Evolutionary conservation across 2,113 vertebrate genomes (phyloP), one percentile per base, ranked within the genome.

Genomic region (Carettochelys insculpta): DNA sequence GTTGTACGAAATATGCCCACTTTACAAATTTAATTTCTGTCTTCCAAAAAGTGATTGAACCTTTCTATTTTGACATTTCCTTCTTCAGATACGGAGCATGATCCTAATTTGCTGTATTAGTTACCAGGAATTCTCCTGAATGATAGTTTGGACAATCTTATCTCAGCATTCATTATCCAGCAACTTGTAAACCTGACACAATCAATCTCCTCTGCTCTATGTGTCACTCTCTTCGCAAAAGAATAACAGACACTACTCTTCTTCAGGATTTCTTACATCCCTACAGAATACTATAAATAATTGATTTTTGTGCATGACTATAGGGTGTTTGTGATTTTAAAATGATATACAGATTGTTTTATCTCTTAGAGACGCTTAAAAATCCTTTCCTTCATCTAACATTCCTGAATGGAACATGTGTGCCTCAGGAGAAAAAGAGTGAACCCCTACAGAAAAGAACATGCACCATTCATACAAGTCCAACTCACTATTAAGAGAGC

Each of bases 11-110:
- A 88, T 31, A 48, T 41, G 10, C 2, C 47, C 83, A 68, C 83
- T 94, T 92, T 91, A 77, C 95, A 93, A 92, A 91, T 84, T 8
- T 65, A n/a, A n/a, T 65, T 65, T 85, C 89, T 68, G 81, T 58
- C 77, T 92, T 89, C 53, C 9, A 65, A 77, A 50, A 90, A 86
- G 6, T 86, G 24, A 80, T 81, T 95, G 77, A 92, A 90, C 45
- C 78, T 16, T 78, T 73, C 7, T 51, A 81, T 50, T 22, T 94
- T 95, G 93, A 5, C 31, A 86, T 53, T 91, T 89, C 45, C 85
- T 90, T 86, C 77, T 83, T 90, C 79, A 41, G 38, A 53, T 92
- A 48, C 10, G 38, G 77, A 34, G 0, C 43, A 54, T 92, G 90
- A 12, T 90, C 19, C 16, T 80, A 86, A 93, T 96, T 90, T 29